Evolutionary conservation across 2,797 vertebrate species (phyloP).

Genomic region (Anomalospiza imberbis): DNA sequence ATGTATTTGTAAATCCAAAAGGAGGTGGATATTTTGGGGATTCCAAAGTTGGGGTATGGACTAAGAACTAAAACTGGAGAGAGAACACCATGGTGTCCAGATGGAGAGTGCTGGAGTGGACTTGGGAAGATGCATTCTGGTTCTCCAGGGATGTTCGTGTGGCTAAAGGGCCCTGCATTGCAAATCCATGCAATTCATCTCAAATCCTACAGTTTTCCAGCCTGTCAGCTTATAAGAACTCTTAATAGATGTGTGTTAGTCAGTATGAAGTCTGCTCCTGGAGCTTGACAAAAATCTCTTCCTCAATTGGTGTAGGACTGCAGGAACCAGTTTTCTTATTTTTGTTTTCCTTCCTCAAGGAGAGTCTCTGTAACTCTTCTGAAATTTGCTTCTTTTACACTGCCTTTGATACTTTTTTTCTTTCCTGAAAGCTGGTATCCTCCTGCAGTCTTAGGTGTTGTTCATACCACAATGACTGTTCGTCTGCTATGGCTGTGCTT

Average conservation of each 20-base stretch:
- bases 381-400: background rate
- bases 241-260: background rate
- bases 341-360: background rate
- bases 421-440: background rate
- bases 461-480: background rate
- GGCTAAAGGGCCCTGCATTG: background rate
- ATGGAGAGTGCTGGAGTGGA: background rate
- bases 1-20: background rate
- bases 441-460: background rate
- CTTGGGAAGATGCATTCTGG: background rate
- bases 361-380: background rate
- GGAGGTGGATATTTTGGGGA: background rate
- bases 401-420: background rate
- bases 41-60: background rate
- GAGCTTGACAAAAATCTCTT: background rate
- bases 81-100: background rate
- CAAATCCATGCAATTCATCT: fast-evolving
- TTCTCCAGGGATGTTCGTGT: background rate
- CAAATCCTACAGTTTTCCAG: background rate
- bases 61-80: background rate
- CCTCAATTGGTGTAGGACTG: background rate
- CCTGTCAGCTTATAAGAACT: background rate
- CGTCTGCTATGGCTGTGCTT: background rate
- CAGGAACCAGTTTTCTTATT: background rate
- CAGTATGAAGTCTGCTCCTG: background rate